phyloP scores from a whole-genome alignment of 2,888 invertebrate species.

The Drosophila vallismaia region DNA sequence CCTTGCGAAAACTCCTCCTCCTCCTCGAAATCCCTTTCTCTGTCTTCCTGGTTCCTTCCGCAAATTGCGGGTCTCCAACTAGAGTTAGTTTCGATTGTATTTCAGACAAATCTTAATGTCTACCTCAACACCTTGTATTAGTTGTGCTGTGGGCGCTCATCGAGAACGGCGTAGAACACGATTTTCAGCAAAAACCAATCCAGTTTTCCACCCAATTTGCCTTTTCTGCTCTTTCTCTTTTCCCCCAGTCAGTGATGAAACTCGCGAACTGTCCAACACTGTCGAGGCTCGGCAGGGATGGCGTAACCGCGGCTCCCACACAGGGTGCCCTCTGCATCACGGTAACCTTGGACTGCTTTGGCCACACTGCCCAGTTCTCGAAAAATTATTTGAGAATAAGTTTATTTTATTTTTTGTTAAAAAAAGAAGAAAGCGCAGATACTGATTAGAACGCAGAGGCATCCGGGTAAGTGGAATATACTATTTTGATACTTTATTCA shows the following conservation, averaged over 20 bases:
- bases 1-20: conserved; percentile 29
- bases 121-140: conserved; percentile 11
- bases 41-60: conserved; percentile 12
- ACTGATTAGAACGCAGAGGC: conserved; percentile 74
- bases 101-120: not conserved
- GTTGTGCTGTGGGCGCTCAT: conserved; percentile 3
- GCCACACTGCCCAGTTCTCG: conserved; percentile 9
- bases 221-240: conserved; percentile 47
- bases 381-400: conserved; percentile 35
- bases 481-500: conserved; percentile 3
- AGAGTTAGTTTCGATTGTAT: not conserved
- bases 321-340: not conserved
- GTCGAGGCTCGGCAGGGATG: not conserved
- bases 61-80: not conserved
- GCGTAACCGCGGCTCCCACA: not conserved
- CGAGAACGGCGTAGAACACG: conserved; percentile 40
- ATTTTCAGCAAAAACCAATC: conserved; percentile 57
- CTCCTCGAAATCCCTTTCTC: conserved; percentile 22
- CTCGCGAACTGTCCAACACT: not conserved
- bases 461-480: conserved; percentile 70
- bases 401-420: conserved; percentile 56
- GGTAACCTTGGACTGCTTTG: not conserved
- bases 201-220: conserved; percentile 73
- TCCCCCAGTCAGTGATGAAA: not conserved
- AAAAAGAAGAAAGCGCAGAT: conserved; percentile 60